Evolutionary conservation across 2,113 vertebrate genomes (phyloP), one percentile per base, ranked within the genome.

Genomic region (Shinisaurus crocodilurus): DNA sequence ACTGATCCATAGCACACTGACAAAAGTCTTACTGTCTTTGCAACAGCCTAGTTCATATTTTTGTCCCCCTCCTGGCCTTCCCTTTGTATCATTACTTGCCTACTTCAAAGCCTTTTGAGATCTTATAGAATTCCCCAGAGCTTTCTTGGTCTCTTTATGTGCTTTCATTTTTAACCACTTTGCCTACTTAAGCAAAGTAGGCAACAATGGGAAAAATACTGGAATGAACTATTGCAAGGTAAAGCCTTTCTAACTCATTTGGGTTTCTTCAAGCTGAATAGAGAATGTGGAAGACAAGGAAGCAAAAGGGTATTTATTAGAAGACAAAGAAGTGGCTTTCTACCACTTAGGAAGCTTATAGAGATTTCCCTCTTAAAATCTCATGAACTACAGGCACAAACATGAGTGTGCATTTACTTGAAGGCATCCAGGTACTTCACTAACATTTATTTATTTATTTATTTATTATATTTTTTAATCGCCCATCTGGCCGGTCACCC

Each of bases 181-280:
- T 92, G 70, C 27, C 18, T 87, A 72, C 75, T 93, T 67, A 75
- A 88, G 93, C 40, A n/a, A 86, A 86, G 63, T n/a, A 7, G 45
- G 57, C 75, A 43, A 67, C n/a, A 93, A 87, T 60, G 54, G 82
- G 29, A 77, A 48, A n/a, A 86, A 63, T 82, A 77, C 54, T 83
- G n/a, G 87, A 91, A 82, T 74, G 69, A 95, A 90, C 45, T 93
- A 83, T 57, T 86, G 63, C 83, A 82, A 57, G 32, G 29, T 77
- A 93, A 95, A 92, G 82, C 29, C 74, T 94, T 91, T 90, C 84
- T 86, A 77, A n/a, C n/a, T 90, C 48, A 91, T 82, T 88, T 50
- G 63, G 15, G 10, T 2, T 91, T 92, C 85, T 88, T 50, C 60
- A 91, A 86, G 74, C 25, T 91, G 76, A 92, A 82, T 29, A 75